Evolutionary conservation across 2,113 vertebrate genomes (phyloP).

Genomic region (Tragelaphus buxtoni): DNA sequence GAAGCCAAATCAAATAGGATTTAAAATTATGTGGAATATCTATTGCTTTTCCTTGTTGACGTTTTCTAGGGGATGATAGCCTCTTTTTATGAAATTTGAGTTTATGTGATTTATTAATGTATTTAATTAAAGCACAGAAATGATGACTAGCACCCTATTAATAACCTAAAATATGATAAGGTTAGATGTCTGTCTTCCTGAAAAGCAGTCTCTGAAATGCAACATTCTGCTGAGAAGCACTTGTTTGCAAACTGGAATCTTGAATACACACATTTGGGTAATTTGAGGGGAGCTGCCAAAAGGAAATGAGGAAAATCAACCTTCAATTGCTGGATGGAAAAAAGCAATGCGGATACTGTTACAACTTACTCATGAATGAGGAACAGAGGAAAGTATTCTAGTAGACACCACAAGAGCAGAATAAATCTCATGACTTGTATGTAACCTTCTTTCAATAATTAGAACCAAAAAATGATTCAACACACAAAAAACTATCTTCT

Average conservation of each 20-base stretch:
- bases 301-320: background rate
- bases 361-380: background rate
- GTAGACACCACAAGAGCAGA: rapidly evolving
- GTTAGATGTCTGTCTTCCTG: background rate
- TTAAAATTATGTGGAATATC: background rate
- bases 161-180: background rate
- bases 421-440: background rate
- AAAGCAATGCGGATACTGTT: background rate
- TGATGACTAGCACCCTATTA: background rate
- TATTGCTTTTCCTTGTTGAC: background rate
- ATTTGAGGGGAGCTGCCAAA: background rate
- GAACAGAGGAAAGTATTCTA: background rate
- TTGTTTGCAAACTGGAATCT: background rate
- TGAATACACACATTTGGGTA: background rate
- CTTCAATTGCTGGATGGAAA: background rate
- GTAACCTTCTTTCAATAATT: background rate
- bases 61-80: background rate
- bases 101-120: background rate
- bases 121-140: background rate
- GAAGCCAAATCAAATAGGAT: background rate
- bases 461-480: background rate
- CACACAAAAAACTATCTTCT: background rate
- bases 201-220: background rate
- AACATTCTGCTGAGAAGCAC: background rate
- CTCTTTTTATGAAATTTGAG: background rate